These are phyloP conservation scores for Bradypodion ventrale DNA, from an alignment of 2,797 vertebrate species.

Conservation along the genomic window DNA sequence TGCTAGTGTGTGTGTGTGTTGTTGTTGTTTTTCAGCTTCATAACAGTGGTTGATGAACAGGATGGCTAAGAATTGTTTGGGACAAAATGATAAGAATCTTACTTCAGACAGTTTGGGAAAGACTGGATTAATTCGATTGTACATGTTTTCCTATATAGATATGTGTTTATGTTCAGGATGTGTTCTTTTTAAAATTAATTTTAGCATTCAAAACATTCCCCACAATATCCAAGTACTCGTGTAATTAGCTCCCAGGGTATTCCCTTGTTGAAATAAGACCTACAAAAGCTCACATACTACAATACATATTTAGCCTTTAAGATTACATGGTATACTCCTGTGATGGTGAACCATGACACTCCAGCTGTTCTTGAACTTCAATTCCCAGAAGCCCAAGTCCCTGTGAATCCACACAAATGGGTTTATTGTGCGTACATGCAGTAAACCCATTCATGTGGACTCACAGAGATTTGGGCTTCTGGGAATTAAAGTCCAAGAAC, in stretches of 20 bases:
- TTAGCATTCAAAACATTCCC: neutral
- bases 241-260: neutral
- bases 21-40: neutral
- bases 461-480: too few species aligned
- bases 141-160: neutral
- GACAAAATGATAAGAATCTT: neutral
- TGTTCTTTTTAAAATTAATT: neutral
- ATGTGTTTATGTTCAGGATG: neutral
- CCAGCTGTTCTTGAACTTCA: too few species aligned
- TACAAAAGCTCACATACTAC: too few species aligned
- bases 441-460: too few species aligned
- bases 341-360: too few species aligned
- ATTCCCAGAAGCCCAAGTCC: too few species aligned
- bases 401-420: too few species aligned
- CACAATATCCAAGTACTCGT: neutral
- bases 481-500: too few species aligned
- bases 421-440: too few species aligned
- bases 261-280: neutral
- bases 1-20: neutral
- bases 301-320: neutral
- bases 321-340: too few species aligned
- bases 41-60: neutral
- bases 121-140: neutral
- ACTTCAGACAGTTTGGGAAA: neutral
- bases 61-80: neutral